These are phyloP conservation scores for Gymnocheta viridis DNA, from an alignment of 2,888 invertebrate species.

Conservation along the genomic window DNA sequence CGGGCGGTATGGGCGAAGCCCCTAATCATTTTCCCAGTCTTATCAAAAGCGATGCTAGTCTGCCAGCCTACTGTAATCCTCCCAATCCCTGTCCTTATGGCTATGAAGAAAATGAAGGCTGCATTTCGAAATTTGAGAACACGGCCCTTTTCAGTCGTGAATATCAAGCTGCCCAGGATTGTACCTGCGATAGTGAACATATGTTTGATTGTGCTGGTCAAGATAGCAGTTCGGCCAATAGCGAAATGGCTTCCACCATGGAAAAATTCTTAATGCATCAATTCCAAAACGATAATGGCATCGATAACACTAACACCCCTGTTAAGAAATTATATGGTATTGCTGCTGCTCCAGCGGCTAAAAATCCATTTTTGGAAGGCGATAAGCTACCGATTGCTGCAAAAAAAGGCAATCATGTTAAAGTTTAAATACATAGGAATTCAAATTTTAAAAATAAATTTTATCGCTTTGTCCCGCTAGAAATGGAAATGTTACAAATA, in stretches of 20 bases:
- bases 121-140: constrained; percentile 95
- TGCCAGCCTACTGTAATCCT: constrained; percentile 99
- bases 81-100: constrained; percentile 99
- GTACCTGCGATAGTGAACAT: constrained; percentile 99
- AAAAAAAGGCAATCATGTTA: constrained; percentile 93
- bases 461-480: constrained; percentile 46
- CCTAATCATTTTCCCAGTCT: constrained; percentile 83
- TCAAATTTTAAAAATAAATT: not conserved
- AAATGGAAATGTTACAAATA: not conserved
- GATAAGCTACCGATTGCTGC: constrained; percentile 95
- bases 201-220: constrained; percentile 94
- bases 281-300: constrained; percentile 79
- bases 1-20: constrained; percentile 89
- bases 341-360: constrained; percentile 84
- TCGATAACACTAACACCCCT: constrained; percentile 86
- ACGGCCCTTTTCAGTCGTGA: constrained; percentile 97
- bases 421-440: constrained; percentile 46
- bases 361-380: constrained; percentile 93
- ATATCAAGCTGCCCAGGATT: constrained; percentile 95
- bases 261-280: constrained; percentile 85
- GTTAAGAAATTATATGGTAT: constrained; percentile 89
- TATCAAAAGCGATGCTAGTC: constrained; percentile 93
- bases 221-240: constrained; percentile 73
- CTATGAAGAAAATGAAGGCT: constrained; percentile 84
- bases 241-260: constrained; percentile 84